Percentiles rank a stretch among this genome's conserved stretches.
These are phyloP conservation scores for Xanthorhoe spadicearia DNA, from an alignment of 2,888 invertebrate species.

Conservation along the genomic window DNA sequence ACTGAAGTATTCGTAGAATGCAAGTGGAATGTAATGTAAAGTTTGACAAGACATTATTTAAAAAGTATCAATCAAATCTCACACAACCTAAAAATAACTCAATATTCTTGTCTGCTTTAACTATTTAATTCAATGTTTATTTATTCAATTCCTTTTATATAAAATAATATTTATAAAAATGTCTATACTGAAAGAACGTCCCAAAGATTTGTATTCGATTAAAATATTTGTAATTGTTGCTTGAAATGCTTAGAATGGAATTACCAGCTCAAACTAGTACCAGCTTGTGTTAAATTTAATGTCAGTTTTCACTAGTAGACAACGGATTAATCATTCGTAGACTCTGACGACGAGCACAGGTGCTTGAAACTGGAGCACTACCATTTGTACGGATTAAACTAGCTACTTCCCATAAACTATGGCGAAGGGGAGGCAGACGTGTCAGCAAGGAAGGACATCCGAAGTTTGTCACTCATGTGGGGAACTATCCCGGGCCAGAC, in stretches of 20 bases:
- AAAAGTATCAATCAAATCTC: not conserved
- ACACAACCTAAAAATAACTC: not conserved
- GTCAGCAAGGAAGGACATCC: slow-evolving; percentile 9
- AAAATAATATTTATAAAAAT: too few relatives aligned
- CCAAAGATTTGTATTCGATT: too few relatives aligned
- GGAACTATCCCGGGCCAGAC: slow-evolving; percentile 9
- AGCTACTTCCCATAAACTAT: slow-evolving; percentile 30
- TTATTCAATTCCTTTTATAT: too few relatives aligned
- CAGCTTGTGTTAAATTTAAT: not conserved
- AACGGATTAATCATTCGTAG: slow-evolving; percentile 12
- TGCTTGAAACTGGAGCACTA: slow-evolving; percentile 20
- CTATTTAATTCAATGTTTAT: too few relatives aligned
- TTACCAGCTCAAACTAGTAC: not conserved
- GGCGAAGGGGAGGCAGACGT: slow-evolving; percentile 19
- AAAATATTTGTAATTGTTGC: too few relatives aligned
- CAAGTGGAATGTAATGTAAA: too few relatives aligned
- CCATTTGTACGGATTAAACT: slow-evolving; percentile 29
- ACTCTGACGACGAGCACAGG: slow-evolving; percentile 23
- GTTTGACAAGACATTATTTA: not conserved
- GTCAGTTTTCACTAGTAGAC: not conserved
- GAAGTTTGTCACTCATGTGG: slow-evolving; percentile 21
- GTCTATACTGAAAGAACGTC: too few relatives aligned
- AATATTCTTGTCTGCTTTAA: too few relatives aligned
- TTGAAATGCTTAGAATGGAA: not conserved
- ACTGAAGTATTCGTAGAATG: slow-evolving; percentile 32